Evolutionary conservation across 1,140 invertebrate species (phyloP).

Genomic region (Anastrepha obliqua): DNA sequence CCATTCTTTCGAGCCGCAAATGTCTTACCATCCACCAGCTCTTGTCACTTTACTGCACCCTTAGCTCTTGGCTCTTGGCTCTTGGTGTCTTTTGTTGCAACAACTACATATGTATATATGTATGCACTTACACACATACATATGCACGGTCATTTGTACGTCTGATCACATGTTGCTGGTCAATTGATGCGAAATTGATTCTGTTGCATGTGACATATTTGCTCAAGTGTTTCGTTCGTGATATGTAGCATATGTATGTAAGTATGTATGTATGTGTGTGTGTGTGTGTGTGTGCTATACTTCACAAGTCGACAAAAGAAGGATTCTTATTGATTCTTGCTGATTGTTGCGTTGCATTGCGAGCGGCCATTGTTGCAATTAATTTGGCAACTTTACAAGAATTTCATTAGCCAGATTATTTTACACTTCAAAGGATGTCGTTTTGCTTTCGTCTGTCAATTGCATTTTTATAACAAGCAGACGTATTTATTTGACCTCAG

Average conservation of each 20-base stretch:
- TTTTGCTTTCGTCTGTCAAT: neutral
- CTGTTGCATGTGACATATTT: slow-evolving; percentile 55
- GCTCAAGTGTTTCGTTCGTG: slow-evolving; percentile 51
- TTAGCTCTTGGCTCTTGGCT: neutral
- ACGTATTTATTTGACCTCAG: neutral
- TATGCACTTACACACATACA: neutral
- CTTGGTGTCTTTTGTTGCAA: neutral
- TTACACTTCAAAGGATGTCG: slow-evolving; percentile 44
- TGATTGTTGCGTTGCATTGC: slow-evolving; percentile 50
- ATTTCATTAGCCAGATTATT: slow-evolving; percentile 51
- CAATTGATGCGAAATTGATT: slow-evolving; percentile 54
- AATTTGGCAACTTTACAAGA: slow-evolving; percentile 51
- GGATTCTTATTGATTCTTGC: slow-evolving; percentile 8
- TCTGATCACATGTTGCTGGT: slow-evolving; percentile 44
- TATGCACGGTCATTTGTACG: neutral
- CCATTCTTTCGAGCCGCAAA: neutral
- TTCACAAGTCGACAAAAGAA: neutral
- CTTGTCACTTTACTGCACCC: slow-evolving; percentile 3
- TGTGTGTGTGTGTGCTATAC: neutral
- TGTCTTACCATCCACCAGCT: neutral
- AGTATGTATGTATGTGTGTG: no score
- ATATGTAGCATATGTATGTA: neutral
- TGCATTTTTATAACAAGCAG: neutral
- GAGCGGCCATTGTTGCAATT: slow-evolving; percentile 47
- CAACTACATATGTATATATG: neutral